These are phyloP conservation scores for Manis pentadactyla DNA, from an alignment of 2,797 vertebrate species.

Conservation along the genomic window DNA sequence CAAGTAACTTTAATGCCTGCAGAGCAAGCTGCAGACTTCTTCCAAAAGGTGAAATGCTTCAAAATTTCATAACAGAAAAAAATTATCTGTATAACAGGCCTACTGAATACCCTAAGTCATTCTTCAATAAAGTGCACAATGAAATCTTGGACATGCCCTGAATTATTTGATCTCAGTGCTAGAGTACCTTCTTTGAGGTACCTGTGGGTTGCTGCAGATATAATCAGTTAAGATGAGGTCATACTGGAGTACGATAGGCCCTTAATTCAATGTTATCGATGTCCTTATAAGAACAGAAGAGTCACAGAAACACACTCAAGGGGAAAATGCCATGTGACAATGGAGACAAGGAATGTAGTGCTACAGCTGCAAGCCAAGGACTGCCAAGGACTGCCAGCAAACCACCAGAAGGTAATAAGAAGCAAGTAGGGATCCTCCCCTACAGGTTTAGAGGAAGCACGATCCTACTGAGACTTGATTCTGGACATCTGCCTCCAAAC, in stretches of 20 bases:
- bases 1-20: slow-evolving; percentile 19
- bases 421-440: neutral
- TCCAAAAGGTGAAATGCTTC: slow-evolving; percentile 34
- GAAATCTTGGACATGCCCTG: slow-evolving; percentile 13
- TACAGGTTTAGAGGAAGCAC: neutral
- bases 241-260: neutral
- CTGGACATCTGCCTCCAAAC: neutral
- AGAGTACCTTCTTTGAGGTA: neutral
- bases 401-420: neutral
- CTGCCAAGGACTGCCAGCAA: neutral
- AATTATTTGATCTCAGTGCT: slow-evolving; percentile 51
- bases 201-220: neutral
- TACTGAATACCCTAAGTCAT: neutral
- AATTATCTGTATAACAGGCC: neutral
- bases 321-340: neutral
- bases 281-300: neutral
- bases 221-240: slow-evolving; percentile 30
- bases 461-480: neutral
- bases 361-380: neutral
- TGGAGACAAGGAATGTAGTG: neutral
- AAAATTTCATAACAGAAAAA: slow-evolving; percentile 39
- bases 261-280: neutral
- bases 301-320: neutral
- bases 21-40: slow-evolving; percentile 43
- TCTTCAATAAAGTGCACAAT: slow-evolving; percentile 38